Evolutionary conservation across 2,888 invertebrate species (phyloP).

Genomic region (Andrena marginata): DNA sequence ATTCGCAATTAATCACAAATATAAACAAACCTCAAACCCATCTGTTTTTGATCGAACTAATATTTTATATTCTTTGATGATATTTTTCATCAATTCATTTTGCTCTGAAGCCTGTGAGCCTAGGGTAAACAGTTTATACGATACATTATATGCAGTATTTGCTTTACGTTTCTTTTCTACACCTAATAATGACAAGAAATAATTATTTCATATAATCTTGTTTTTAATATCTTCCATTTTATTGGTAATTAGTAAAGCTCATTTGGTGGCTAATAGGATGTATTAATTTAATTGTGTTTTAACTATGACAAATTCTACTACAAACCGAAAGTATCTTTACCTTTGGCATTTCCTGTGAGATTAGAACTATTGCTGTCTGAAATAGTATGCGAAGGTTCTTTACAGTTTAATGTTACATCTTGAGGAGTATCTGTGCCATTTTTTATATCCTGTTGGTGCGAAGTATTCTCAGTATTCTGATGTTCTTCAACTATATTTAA

Average conservation of each 20-base stretch:
- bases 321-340: conserved; percentile 14
- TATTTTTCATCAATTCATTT: conserved; percentile 71
- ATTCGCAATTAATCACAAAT: too few relatives aligned
- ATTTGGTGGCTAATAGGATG: too few relatives aligned
- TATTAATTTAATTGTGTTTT: not conserved
- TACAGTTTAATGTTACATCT: not conserved
- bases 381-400: not conserved
- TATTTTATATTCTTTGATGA: conserved; percentile 72
- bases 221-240: not conserved
- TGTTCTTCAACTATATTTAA: not conserved
- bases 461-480: not conserved
- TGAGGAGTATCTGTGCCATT: not conserved
- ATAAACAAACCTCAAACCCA: conserved; percentile 70
- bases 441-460: not conserved
- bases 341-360: not conserved
- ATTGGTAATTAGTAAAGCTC: too few relatives aligned
- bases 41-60: conserved; percentile 75
- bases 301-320: not conserved
- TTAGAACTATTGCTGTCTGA: conserved; percentile 1
- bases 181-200: conserved; percentile 23
- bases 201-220: conserved; percentile 1
- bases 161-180: not conserved
- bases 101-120: conserved; percentile 64
- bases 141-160: conserved; percentile 51
- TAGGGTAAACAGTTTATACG: conserved; percentile 73